Percentiles rank a stretch among this genome's conserved stretches.
These are phyloP conservation scores for Andinoacara biseriatus DNA, from an alignment of 2,113 vertebrate species.

Conservation along the genomic window DNA sequence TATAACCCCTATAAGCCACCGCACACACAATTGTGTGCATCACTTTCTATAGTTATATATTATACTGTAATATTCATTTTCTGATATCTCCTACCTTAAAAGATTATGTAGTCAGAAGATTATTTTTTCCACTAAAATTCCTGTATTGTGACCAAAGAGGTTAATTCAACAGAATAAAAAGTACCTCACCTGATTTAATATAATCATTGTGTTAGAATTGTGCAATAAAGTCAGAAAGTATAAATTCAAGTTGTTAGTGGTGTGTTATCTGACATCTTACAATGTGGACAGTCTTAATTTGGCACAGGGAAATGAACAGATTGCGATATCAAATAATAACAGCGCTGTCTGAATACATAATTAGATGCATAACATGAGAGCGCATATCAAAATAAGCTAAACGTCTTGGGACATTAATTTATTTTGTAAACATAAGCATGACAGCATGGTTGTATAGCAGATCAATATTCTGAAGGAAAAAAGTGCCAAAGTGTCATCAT, in stretches of 20 bases:
- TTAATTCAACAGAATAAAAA: background rate
- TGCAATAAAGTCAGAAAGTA: background rate
- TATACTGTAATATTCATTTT: no score
- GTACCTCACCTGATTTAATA: background rate
- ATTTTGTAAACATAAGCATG: background rate
- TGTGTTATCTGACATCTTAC: background rate
- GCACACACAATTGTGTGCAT: no score
- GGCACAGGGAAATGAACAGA: background rate
- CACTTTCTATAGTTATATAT: no score
- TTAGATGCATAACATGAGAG: background rate
- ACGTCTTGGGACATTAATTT: background rate
- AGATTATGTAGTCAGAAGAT: no score
- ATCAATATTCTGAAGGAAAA: background rate
- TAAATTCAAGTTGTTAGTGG: background rate
- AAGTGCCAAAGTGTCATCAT: background rate
- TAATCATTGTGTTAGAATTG: background rate
- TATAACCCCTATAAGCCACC: background rate
- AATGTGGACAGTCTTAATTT: background rate
- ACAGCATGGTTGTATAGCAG: background rate
- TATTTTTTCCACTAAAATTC: no score
- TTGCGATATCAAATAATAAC: background rate
- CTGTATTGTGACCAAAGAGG: no score
- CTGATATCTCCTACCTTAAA: no score
- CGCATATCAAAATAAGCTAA: fast-evolving
- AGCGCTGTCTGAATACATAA: background rate